Evolutionary conservation across 2,888 invertebrate genomes (phyloP).

Genomic region (Operophtera brumata): DNA sequence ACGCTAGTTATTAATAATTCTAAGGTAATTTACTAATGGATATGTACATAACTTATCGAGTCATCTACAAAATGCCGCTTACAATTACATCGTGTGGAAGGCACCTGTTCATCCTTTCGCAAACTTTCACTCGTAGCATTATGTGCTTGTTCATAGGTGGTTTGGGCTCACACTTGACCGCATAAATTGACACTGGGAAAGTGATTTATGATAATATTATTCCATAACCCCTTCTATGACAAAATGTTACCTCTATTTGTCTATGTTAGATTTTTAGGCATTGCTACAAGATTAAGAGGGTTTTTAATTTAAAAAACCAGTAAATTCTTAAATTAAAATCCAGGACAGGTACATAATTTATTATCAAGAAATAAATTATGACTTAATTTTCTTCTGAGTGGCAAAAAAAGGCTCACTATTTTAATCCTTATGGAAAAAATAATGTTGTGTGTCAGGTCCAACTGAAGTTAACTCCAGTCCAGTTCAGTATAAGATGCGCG

Average conservation of each 20-base stretch:
- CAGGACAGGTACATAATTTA: too few species aligned
- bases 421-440: too few species aligned
- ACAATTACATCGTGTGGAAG: slow-evolving; percentile 3
- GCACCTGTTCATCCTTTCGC: slow-evolving; percentile 10
- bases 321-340: too few species aligned
- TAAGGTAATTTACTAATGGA: background rate
- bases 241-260: background rate
- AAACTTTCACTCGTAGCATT: slow-evolving; percentile 21
- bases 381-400: too few species aligned
- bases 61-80: slow-evolving; percentile 1
- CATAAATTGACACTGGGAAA: slow-evolving; percentile 15
- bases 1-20: background rate
- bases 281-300: background rate
- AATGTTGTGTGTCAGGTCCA: too few species aligned
- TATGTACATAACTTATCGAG: slow-evolving; percentile 8
- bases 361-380: too few species aligned
- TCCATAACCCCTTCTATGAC: background rate
- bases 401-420: too few species aligned
- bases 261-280: background rate
- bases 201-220: slow-evolving; percentile 11
- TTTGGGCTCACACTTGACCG: slow-evolving; percentile 6
- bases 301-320: background rate
- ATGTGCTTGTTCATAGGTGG: slow-evolving; percentile 5
- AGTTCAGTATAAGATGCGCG: too few species aligned
- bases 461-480: too few species aligned